phyloP scores from a whole-genome alignment of 1,140 invertebrate genomes.

The Leptinotarsa undecemlineata region DNA sequence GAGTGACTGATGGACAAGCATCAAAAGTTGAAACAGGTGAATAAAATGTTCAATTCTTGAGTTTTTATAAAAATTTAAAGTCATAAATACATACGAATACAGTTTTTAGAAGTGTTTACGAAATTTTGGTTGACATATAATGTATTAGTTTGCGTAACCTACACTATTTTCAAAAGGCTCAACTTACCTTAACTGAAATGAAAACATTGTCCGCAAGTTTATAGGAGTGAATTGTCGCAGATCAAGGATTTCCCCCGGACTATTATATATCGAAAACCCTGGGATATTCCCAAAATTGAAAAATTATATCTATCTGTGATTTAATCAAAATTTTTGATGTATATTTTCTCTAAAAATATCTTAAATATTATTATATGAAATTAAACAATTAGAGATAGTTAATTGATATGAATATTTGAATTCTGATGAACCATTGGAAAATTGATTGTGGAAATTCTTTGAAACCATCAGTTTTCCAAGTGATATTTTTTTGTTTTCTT shows the following conservation, averaged over 20 bases:
- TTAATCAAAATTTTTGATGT: slow-evolving; percentile 61
- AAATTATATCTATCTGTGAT: slow-evolving; percentile 62
- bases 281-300: slow-evolving; percentile 52
- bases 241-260: background rate
- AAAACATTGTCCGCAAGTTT: no score
- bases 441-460: slow-evolving; percentile 32
- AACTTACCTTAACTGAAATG: no score
- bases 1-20: no score
- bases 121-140: no score
- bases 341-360: slow-evolving; percentile 62
- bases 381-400: slow-evolving; percentile 55
- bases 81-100: no score
- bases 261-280: slow-evolving; percentile 51
- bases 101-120: no score
- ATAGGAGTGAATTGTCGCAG: background rate
- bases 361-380: slow-evolving; percentile 57
- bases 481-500: slow-evolving; percentile 45
- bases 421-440: slow-evolving; percentile 35
- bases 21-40: no score
- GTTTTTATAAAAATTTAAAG: no score
- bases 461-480: slow-evolving; percentile 39
- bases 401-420: slow-evolving; percentile 51
- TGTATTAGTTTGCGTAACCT: no score
- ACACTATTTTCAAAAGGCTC: no score
- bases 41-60: no score